phyloP scores from a whole-genome alignment of 2,888 invertebrate species.

The Drosophila hawaiiensis region DNA sequence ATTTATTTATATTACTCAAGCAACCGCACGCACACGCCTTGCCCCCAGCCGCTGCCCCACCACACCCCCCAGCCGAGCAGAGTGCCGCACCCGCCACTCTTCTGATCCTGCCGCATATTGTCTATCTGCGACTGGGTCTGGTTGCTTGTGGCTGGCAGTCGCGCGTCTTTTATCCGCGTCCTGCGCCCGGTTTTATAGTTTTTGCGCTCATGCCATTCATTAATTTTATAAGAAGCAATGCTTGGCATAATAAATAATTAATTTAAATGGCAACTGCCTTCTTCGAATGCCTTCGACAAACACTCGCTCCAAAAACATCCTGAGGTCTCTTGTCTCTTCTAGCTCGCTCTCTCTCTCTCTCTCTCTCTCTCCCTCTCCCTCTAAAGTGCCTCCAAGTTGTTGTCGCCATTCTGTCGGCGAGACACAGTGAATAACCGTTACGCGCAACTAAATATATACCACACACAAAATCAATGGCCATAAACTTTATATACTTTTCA shows the following conservation, averaged over 20 bases:
- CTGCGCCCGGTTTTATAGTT: conserved; percentile 69
- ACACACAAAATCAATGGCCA: conserved; percentile 14
- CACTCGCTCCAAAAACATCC: conserved; percentile 2
- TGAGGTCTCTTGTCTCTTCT: background rate
- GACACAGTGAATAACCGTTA: conserved; percentile 48
- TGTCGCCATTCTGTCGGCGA: conserved; percentile 51
- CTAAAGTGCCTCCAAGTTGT: conserved; percentile 40
- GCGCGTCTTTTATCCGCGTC: conserved; percentile 54
- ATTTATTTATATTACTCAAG: conserved; percentile 75
- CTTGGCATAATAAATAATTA: conserved; percentile 83
- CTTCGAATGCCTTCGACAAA: conserved; percentile 33
- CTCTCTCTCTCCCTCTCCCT: background rate
- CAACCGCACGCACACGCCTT: conserved; percentile 68
- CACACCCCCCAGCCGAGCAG: background rate
- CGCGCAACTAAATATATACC: conserved; percentile 7
- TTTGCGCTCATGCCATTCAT: conserved; percentile 82
- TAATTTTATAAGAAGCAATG: conserved; percentile 83
- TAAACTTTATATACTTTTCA: background rate
- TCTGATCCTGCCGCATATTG: conserved; percentile 33
- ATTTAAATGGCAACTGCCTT: conserved; percentile 76
- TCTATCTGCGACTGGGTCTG: conserved; percentile 1
- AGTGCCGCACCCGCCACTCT: background rate
- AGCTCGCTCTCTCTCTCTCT: background rate
- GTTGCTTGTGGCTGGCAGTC: conserved; percentile 14
- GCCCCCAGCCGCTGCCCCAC: conserved; percentile 3